Base-by-base conservation (phyloP, 2,797 vertebrate species). In the Dicrostonyx torquatus region DNA sequence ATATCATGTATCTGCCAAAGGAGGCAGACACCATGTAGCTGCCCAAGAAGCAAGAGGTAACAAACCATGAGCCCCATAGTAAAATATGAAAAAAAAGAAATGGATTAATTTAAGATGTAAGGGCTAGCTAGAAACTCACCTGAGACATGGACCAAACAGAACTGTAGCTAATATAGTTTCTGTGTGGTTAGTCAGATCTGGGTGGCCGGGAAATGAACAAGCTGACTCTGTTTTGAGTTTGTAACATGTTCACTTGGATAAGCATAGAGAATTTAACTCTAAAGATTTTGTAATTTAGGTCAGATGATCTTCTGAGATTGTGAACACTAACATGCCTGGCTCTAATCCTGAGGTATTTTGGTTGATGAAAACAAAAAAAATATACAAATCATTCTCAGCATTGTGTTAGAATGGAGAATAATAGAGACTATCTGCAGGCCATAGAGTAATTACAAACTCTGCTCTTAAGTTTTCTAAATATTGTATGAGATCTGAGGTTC, bases 401-500 rank as follows among this genome's bases (percentile, higher is more conserved):
- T 1, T 66, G 9, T 6, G 22, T 53, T 92, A n/a, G 18, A 91
- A 50, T 90, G 17, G 79, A 87, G 94, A 90, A 88, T 48, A 82
- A 26, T 24, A 83, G 76, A 90, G 66, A 43, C 22, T 76, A 1
- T 83, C 40, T 78, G 31, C 34, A 91, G 45, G 0, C 37, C 8
- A 37, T 12, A 11, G 20, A 5, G 37, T 43, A 73, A 40, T 26
- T 13, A 76, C 60, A 50, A 93, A 75, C 24, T 37, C 6, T 18
- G n/a, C n/a, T 15, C 10, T 73, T n/a, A 92, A 97, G 96, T 48
- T 97, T 97, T 94, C 86, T 95, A 98, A 98, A 87, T 66, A 93
- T 82, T 95, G 64, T 86, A 75, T 95, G 91, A 95, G 93, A 94
- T 8, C 24, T 95, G 5, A 48, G 8, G 60, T 79, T 79, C 73